These are phyloP conservation scores for Camelus dromedarius DNA, from an alignment of 2,113 vertebrate species.

Conservation along the genomic window DNA sequence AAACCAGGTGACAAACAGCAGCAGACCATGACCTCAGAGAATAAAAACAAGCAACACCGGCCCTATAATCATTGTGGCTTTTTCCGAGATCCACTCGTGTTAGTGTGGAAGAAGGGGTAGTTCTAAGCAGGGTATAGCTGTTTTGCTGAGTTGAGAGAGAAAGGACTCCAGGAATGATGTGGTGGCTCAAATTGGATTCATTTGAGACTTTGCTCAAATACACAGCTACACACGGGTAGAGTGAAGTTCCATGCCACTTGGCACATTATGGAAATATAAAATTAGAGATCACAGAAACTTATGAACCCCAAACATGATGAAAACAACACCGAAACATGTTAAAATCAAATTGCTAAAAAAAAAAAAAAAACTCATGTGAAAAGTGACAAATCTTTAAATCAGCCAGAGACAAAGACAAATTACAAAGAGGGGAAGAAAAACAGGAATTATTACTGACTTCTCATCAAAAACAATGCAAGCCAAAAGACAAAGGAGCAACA, in stretches of 20 bases:
- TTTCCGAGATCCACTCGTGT: background rate
- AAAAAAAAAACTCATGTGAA: background rate
- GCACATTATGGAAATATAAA: background rate
- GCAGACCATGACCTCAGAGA: background rate
- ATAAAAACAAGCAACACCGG: background rate
- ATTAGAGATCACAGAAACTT: background rate
- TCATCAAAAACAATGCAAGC: background rate
- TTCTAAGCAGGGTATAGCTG: background rate
- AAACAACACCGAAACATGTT: background rate
- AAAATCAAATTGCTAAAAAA: background rate
- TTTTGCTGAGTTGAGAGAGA: background rate
- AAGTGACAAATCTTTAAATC: background rate
- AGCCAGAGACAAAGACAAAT: background rate
- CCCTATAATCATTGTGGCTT: background rate
- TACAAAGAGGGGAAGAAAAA: background rate
- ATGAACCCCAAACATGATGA: background rate
- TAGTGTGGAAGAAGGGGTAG: background rate
- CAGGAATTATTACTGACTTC: slow-evolving; percentile 25
- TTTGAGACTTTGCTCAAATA: background rate
- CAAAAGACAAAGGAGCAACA: background rate
- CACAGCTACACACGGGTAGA: background rate
- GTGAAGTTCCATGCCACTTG: background rate
- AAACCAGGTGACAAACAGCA: background rate
- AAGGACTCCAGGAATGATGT: background rate
- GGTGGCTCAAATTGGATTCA: background rate